Evolutionary conservation across 2,113 vertebrate species (phyloP).

Genomic region (Boleophthalmus pectinirostris): DNA sequence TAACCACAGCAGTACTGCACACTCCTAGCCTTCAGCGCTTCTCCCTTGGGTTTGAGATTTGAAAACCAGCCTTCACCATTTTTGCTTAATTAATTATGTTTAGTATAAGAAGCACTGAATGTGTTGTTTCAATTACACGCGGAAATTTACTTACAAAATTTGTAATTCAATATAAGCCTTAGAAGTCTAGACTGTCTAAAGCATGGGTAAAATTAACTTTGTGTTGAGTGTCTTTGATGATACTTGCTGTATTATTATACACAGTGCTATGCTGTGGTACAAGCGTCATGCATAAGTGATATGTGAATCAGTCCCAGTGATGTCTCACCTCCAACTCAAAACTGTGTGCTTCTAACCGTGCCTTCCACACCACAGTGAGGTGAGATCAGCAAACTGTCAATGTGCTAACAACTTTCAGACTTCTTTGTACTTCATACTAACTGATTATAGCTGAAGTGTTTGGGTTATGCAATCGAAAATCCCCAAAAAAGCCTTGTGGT

Average conservation of each 20-base stretch:
- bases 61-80: conserved; percentile 67
- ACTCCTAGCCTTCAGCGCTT: conserved; percentile 23
- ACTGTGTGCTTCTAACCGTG: conserved; percentile 12
- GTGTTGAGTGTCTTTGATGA: neutral
- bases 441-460: neutral
- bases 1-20: conserved; percentile 53
- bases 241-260: neutral
- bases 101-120: conserved; percentile 64
- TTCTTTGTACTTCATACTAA: neutral
- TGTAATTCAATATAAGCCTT: conserved; percentile 42
- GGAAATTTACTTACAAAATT: conserved; percentile 67
- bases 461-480: neutral
- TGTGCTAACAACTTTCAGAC: conserved; percentile 35
- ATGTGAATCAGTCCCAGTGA: conserved; percentile 37
- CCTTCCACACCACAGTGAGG: conserved; percentile 31
- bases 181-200: conserved; percentile 9
- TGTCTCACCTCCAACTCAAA: neutral
- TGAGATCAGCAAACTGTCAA: conserved; percentile 41
- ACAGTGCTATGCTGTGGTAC: conserved; percentile 6
- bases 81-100: conserved; percentile 78
- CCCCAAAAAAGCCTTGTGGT: neutral
- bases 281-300: conserved; percentile 38
- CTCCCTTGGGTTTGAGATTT: conserved; percentile 70
- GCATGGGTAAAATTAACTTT: neutral
- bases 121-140: conserved; percentile 71